Conservation (phyloP, 2,888 invertebrate species). For the Parnassius smintheus region DNA sequence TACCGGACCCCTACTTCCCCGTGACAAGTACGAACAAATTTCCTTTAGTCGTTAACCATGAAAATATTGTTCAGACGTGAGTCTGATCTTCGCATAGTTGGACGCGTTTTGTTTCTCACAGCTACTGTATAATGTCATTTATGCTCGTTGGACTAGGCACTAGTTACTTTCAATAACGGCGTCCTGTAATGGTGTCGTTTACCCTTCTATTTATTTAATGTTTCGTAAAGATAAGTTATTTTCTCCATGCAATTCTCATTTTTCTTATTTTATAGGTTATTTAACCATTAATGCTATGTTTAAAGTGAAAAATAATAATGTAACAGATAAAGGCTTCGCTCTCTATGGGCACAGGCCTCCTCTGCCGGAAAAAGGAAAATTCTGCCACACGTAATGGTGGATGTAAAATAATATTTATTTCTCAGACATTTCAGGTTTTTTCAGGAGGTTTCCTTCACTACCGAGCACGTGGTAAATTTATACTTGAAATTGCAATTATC, state of each 20-base stretch:
- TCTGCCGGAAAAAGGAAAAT: no score
- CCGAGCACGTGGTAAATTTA: no score
- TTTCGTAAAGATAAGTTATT: slow-evolving; percentile 12
- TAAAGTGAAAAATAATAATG: no score
- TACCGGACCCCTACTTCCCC: slow-evolving; percentile 37
- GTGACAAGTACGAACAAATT: slow-evolving; percentile 55
- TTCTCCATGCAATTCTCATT: neutral
- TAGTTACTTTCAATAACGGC: slow-evolving; percentile 23
- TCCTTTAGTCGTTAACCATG: slow-evolving; percentile 57
- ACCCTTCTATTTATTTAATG: slow-evolving; percentile 17
- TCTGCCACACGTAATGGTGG: no score
- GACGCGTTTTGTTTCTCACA: slow-evolving; percentile 21
- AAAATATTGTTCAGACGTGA: slow-evolving; percentile 68
- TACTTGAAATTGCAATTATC: no score
- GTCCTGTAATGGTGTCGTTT: slow-evolving; percentile 15
- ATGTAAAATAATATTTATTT: no score
- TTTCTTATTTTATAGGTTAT: neutral
- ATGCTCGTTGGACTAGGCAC: slow-evolving; percentile 8
- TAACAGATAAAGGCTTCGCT: no score
- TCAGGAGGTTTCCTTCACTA: no score
- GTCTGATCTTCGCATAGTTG: slow-evolving; percentile 19
- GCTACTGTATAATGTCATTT: slow-evolving; percentile 12
- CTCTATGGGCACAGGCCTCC: no score
- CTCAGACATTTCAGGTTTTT: no score
- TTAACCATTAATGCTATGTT: neutral